Base-by-base conservation (phyloP, 2,888 invertebrate species). In the Andrena chrysosceles region DNA sequence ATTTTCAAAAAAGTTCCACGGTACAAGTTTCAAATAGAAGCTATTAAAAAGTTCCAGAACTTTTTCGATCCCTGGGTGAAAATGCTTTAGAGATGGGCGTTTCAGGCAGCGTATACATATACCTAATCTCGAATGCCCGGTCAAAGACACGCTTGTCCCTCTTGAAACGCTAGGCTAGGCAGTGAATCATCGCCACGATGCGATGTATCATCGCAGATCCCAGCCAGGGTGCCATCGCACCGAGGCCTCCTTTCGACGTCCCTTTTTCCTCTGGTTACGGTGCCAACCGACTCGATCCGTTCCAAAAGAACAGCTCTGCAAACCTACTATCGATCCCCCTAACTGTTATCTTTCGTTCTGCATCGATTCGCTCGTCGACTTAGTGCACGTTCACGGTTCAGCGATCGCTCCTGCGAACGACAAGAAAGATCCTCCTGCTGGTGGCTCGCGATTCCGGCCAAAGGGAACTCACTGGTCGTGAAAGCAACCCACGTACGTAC, bases 321-420 rank as follows among this genome's bases (percentile, higher is more conserved):
- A 23, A 13, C 13, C 59, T 48, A 62, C 59, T 56, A 49, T 2
- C 35, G n/a, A 67, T 54, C 52, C n/a, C 64, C 60, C 60, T 76
- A 81, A 67, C 48, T 48, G 66, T 71, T 35, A 20, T 67, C 71
- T 75, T 63, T 70, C 71, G 76, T 62, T 70, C 54, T 10, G 52
- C 59, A 26, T 63, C 70, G 70, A 60, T 66, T 29, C 10, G 6
- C 31, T 2, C 16, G 54, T 6, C 13, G 10, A 6, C 20, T 31
- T 8, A 13, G 56, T 4, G 23, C 56, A 13, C 23, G 23, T 23
- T 56, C 56, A 10, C 56, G 56, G 8, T 56, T 56, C 10, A 23
- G 4, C 10, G 23, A 56, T 56, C 56, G 13, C 3, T 56, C 23
- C 20, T 23, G 26, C n/a, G 6, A n/a, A 13, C 23, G 23, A 23